A percentile compares a stretch with the other conserved stretches of the same genome.
phyloP scores from a whole-genome alignment of 2,113 vertebrate species.

The Gobius niger region DNA sequence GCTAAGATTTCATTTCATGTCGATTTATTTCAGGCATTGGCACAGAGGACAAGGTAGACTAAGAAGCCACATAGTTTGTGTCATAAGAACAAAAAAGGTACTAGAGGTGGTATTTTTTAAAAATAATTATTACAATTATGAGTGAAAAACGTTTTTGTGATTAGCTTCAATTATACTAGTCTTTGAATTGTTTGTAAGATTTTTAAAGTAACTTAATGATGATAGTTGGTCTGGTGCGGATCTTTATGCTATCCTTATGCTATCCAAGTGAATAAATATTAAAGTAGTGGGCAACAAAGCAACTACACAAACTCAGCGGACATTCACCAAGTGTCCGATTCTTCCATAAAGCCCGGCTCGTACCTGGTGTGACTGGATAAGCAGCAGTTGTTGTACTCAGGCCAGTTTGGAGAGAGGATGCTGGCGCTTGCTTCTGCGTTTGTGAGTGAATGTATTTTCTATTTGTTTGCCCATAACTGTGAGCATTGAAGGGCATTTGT shows the following conservation, averaged over 20 bases:
- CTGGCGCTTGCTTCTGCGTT: conserved; percentile 48
- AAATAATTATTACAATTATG: too few relatives aligned
- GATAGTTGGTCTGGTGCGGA: conserved; percentile 47
- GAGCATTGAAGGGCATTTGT: conserved; percentile 58
- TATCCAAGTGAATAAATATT: conserved; percentile 51
- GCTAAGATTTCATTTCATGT: too few relatives aligned
- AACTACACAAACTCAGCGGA: conserved; percentile 40
- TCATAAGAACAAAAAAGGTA: too few relatives aligned
- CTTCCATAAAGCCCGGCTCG: conserved; percentile 52
- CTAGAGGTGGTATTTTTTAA: too few relatives aligned
- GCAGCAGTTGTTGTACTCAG: conserved; percentile 50
- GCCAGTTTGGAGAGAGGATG: conserved; percentile 57
- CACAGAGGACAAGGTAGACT: too few relatives aligned
- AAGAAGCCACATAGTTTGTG: too few relatives aligned
- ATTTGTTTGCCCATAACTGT: conserved; percentile 67
- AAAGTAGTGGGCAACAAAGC: conserved; percentile 45
- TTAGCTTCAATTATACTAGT: neutral
- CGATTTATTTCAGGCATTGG: too few relatives aligned
- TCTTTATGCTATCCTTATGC: conserved; percentile 43
- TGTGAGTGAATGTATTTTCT: conserved; percentile 60
- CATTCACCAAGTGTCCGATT: conserved; percentile 61
- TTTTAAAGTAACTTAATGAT: conserved; percentile 39
- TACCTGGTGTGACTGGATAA: conserved; percentile 64
- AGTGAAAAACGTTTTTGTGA: too few relatives aligned
- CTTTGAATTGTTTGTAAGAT: conserved; percentile 4